phyloP scores from a whole-genome alignment of 2,797 vertebrate genomes.

The Anomalospiza imberbis region DNA sequence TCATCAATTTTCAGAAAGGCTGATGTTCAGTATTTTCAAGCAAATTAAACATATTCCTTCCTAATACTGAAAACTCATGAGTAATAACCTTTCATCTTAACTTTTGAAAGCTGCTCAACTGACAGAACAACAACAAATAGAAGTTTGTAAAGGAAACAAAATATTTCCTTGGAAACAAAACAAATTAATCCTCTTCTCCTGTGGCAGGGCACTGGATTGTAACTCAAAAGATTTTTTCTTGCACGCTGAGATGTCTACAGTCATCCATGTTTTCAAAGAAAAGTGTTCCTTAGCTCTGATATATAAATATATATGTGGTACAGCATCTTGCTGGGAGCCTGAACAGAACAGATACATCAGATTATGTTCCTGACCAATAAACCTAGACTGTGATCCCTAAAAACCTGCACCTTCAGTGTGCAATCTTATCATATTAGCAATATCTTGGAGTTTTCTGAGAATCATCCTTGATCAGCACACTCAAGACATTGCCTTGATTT shows the following conservation, averaged over 20 bases:
- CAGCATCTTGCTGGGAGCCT: not conserved
- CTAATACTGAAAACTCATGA: not conserved
- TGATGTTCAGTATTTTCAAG: not conserved
- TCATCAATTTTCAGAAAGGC: not conserved
- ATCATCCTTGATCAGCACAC: not conserved
- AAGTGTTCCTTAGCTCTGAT: constrained; percentile 1
- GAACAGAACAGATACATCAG: not conserved
- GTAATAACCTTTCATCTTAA: not conserved
- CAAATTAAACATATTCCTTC: not conserved
- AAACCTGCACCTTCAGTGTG: not conserved
- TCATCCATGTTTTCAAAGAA: not conserved
- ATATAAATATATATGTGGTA: not conserved
- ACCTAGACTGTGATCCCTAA: not conserved
- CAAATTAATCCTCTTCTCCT: not conserved
- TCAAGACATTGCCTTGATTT: not conserved
- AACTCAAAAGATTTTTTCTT: not conserved
- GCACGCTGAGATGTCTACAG: not conserved
- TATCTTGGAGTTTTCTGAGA: not conserved
- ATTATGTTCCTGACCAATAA: not conserved
- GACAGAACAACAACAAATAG: not conserved
- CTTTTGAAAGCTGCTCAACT: not conserved
- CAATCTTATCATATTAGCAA: not conserved
- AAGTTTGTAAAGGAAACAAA: not conserved
- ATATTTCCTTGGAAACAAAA: not conserved
- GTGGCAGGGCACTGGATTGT: not conserved